Conservation (phyloP, 2,797 vertebrate genomes). For the Oreochromis grahami region DNA sequence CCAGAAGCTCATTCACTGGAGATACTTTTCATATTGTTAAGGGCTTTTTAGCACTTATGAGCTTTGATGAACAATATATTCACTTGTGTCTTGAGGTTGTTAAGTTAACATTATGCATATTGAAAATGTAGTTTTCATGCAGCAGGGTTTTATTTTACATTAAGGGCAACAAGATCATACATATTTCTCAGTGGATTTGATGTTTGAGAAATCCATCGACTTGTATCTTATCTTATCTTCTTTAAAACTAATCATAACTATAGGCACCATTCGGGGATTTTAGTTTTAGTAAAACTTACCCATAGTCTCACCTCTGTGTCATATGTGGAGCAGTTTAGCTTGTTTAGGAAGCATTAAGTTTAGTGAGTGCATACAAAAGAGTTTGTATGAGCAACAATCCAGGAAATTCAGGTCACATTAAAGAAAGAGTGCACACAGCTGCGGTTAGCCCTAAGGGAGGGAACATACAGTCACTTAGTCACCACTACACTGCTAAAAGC, state of each 20-base stretch:
- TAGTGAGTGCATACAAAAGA: background rate
- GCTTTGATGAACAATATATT: slow-evolving; percentile 32
- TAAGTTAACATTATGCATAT: background rate
- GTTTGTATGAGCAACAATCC: background rate
- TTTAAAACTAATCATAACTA: background rate
- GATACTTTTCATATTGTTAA: background rate
- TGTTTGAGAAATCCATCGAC: background rate
- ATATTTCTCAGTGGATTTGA: background rate
- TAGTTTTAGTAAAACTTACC: background rate
- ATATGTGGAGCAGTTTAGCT: background rate
- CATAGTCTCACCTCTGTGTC: background rate
- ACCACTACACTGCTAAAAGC: background rate
- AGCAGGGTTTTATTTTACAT: background rate
- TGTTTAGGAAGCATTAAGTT: background rate
- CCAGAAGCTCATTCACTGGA: slow-evolving; percentile 15
- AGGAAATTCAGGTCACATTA: background rate
- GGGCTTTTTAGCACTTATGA: slow-evolving; percentile 7
- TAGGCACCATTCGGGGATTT: background rate
- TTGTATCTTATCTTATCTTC: background rate
- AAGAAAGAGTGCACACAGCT: background rate
- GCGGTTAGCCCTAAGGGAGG: background rate
- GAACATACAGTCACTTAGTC: background rate
- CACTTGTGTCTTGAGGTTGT: slow-evolving; percentile 2
- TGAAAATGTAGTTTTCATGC: background rate
- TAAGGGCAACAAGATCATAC: background rate